These are phyloP conservation scores for Dermochelys coriacea DNA, from an alignment of 2,797 vertebrate genomes.

Conservation along the genomic window DNA sequence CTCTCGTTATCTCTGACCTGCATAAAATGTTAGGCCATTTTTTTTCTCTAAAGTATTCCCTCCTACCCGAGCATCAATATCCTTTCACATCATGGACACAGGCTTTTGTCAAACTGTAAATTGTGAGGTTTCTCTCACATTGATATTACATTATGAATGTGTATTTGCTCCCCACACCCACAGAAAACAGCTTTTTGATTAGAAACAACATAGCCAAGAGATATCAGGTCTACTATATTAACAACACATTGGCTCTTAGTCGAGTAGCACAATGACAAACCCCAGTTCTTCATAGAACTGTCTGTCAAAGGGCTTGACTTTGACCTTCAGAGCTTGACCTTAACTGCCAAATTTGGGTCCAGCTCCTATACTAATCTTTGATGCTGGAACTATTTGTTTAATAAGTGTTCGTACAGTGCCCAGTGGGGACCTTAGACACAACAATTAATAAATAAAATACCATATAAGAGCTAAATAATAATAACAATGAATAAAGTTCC, in stretches of 20 bases:
- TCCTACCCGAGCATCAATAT: not conserved
- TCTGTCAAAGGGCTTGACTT: not conserved
- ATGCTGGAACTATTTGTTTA: not conserved
- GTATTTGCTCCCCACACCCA: not conserved
- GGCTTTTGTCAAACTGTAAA: not conserved
- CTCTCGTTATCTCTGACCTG: not conserved
- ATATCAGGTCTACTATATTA: not conserved
- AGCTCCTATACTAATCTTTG: not conserved
- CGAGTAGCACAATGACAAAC: not conserved
- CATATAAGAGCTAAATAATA: accelerated
- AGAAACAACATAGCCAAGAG: not conserved
- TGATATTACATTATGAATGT: not conserved
- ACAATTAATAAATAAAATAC: not conserved
- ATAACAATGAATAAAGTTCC: not conserved
- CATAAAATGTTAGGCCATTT: not conserved
- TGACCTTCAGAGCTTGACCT: not conserved
- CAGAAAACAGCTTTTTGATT: not conserved
- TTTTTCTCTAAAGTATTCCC: not conserved
- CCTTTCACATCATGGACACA: accelerated
- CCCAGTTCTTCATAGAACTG: not conserved
- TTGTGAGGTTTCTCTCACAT: not conserved
- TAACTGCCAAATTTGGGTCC: not conserved
- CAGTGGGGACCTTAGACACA: not conserved
- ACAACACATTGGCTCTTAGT: not conserved
- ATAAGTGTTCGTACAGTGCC: not conserved